Conservation (phyloP, 2,113 vertebrate genomes). For the Acanthochromis polyacanthus region DNA sequence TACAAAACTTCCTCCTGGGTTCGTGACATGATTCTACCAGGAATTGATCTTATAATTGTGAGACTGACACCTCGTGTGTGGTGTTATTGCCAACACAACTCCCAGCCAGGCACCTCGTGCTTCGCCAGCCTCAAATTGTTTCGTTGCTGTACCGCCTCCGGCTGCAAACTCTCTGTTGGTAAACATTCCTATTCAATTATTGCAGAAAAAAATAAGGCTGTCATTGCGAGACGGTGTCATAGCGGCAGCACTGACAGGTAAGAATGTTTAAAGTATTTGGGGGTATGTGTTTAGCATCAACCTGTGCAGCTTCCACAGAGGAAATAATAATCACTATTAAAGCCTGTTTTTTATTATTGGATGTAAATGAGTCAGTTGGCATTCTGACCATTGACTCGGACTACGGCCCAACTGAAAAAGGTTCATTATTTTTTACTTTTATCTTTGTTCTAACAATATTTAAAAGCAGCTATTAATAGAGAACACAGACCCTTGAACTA, state of each 20-base stretch:
- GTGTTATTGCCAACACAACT: slow-evolving; percentile 45
- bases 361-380: slow-evolving; percentile 55
- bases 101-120: slow-evolving; percentile 26
- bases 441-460: slow-evolving; percentile 24
- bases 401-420: slow-evolving; percentile 15
- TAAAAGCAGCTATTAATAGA: slow-evolving; percentile 7
- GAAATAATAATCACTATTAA: slow-evolving; percentile 65
- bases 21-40: slow-evolving; percentile 66
- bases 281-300: slow-evolving; percentile 42
- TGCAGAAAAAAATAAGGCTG: slow-evolving; percentile 42
- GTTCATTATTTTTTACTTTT: slow-evolving; percentile 19
- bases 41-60: slow-evolving; percentile 67
- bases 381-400: slow-evolving; percentile 39
- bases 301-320: slow-evolving; percentile 46
- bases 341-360: slow-evolving; percentile 45
- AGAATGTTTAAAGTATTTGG: slow-evolving; percentile 10
- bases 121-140: slow-evolving; percentile 38
- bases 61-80: slow-evolving; percentile 58
- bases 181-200: slow-evolving; percentile 54
- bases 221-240: slow-evolving; percentile 37
- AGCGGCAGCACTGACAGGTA: slow-evolving; percentile 26
- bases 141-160: slow-evolving; percentile 46
- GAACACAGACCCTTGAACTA: neutral
- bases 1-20: slow-evolving; percentile 68
- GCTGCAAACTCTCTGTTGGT: slow-evolving; percentile 38